phyloP scores from a whole-genome alignment of 1,140 invertebrate species.

The Armadillidium nasatum region DNA sequence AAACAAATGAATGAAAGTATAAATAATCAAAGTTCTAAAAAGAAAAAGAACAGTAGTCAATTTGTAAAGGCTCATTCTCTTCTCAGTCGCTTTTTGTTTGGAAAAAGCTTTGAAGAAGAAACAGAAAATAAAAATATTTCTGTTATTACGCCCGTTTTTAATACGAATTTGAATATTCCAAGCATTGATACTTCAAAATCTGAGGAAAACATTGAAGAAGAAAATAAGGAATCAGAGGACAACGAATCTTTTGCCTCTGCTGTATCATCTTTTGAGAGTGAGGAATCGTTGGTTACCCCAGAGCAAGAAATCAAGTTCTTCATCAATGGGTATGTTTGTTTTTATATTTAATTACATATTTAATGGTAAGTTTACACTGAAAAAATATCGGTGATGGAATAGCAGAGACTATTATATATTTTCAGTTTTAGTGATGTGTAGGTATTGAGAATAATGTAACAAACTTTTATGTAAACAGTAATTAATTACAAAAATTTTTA shows the following conservation, averaged over 20 bases:
- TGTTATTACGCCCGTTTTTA: no score
- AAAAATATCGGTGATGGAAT: no score
- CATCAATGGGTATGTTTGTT: background rate
- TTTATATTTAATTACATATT: background rate
- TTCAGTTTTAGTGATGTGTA: no score
- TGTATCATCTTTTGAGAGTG: background rate
- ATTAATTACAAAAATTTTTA: no score
- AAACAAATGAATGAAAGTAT: background rate
- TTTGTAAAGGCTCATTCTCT: background rate
- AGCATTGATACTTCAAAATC: no score
- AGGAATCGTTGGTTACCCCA: background rate
- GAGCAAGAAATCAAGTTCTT: background rate
- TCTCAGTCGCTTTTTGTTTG: background rate
- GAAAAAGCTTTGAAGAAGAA: background rate
- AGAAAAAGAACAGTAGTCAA: background rate
- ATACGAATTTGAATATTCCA: no score
- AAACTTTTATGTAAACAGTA: no score
- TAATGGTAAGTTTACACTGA: no score
- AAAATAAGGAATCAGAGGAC: background rate
- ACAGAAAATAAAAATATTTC: background rate
- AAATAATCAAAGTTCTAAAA: background rate
- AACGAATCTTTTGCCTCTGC: background rate
- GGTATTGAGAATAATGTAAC: no score
- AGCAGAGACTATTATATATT: no score
- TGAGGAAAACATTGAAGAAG: background rate